Base-by-base conservation (phyloP, 23 tunicate genomes). In the Trididemnum nubilum region DNA sequence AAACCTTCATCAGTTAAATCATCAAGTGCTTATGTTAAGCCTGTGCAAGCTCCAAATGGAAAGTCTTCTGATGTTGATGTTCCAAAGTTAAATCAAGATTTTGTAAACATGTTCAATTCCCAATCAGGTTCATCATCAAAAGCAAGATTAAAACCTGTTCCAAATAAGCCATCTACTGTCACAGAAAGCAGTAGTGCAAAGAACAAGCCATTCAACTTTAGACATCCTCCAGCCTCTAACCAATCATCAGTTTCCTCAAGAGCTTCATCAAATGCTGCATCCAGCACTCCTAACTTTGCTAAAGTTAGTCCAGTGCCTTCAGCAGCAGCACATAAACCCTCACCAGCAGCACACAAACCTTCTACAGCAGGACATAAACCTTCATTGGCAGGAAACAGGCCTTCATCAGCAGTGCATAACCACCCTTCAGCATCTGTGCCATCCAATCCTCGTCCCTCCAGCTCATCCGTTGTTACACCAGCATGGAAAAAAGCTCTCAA, bases 31-130 rank as follows among this genome's bases (percentile, higher is more conserved):
- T 5, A 36, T 52, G 67, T 77, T 26, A 77, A 77, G 54, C 36
- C 67, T 27, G 81, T 77, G 22, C 37, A 31, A 77, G 66, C 81
- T 19, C 81, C 81, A 24, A 54, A 29, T 37, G 60, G 79, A 39
- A 73, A 73, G 24, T 37, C 79, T 9, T 4, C 29, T 39, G 59
- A 73, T 36, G 37, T 77, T 29, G n/a, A 2, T 36, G 33, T 77
- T n/a, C 81, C 81, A 5, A 23, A 52, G 28, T 57, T 77, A 23
- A 77, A 77, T 32, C 21, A 52, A 77, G 67, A 77, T 51, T 37
- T 34, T 25, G 81, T 77, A 2, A 54, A 54, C 12, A 52, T 52
- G 67, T 77, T 77, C 36, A 31, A 77, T 38, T 33, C 78, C 19
- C 57, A 73, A 38, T 36, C 30, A 69, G 28, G 26, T 21, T 38